Evolutionary conservation across 2,888 invertebrate genomes (phyloP).

Genomic region (Neoascia interrupta): DNA sequence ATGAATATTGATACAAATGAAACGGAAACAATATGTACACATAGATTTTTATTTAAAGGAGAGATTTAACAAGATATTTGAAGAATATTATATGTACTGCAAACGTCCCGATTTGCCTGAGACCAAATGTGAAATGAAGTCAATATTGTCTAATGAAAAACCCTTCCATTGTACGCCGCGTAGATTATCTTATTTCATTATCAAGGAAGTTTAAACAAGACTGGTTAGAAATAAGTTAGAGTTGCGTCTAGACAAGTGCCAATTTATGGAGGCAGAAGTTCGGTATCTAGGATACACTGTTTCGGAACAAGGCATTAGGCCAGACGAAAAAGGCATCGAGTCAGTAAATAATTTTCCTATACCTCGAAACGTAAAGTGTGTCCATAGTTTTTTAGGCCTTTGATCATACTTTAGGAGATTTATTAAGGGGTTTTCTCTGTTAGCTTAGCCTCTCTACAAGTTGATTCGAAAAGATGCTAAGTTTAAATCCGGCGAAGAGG

Average conservation of each 20-base stretch:
- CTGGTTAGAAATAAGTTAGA: conserved; percentile 25
- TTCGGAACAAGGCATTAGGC: conserved; percentile 57
- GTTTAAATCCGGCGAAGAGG: conserved; percentile 19
- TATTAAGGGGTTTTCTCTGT: conserved; percentile 18
- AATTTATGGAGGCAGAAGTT: conserved; percentile 54
- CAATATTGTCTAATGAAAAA: conserved; percentile 20
- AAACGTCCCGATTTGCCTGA: conserved; percentile 29
- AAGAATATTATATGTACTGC: conserved; percentile 16
- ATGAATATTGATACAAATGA: background rate
- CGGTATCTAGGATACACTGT: conserved; percentile 68
- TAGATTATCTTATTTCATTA: conserved; percentile 15
- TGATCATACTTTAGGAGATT: conserved; percentile 38
- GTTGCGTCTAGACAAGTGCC: conserved; percentile 55
- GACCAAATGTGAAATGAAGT: conserved; percentile 24
- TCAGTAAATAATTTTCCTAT: conserved; percentile 59
- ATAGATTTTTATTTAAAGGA: background rate
- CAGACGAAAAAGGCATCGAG: conserved; percentile 49
- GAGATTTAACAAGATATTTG: conserved; percentile 9
- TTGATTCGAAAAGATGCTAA: conserved; percentile 7
- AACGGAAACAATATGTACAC: too few relatives aligned
- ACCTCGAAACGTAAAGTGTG: conserved; percentile 41
- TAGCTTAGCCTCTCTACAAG: conserved; percentile 34
- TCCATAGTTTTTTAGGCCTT: conserved; percentile 31
- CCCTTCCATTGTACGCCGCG: conserved; percentile 35
- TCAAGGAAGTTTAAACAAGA: conserved; percentile 10